A percentile compares a stretch with the other conserved stretches of the same genome.
Evolutionary conservation across 2,888 invertebrate species (phyloP).

Genomic region (Apomyelois bistriatella): DNA sequence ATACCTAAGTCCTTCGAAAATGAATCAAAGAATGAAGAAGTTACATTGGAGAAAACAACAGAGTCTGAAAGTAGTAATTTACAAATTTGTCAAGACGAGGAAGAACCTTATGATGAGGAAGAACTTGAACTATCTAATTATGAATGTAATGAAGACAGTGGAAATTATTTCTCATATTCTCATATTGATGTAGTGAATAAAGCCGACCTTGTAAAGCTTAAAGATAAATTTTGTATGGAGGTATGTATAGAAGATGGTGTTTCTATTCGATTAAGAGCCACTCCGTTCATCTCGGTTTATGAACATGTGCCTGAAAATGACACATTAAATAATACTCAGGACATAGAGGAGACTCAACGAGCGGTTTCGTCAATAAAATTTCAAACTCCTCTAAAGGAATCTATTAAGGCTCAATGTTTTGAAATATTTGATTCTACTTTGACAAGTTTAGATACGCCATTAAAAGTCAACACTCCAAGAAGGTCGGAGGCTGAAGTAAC

Average conservation of each 20-base stretch:
- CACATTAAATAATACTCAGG: conserved; percentile 33
- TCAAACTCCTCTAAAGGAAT: conserved; percentile 63
- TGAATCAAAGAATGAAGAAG: conserved; percentile 25
- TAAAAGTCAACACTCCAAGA: conserved; percentile 48
- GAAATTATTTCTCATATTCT: conserved; percentile 45
- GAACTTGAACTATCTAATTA: conserved; percentile 54
- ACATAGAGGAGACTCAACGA: conserved; percentile 47
- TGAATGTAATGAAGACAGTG: conserved; percentile 54
- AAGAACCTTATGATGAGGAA: conserved; percentile 35
- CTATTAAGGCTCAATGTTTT: conserved; percentile 48
- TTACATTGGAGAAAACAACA: conserved; percentile 26
- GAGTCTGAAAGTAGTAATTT: conserved; percentile 34
- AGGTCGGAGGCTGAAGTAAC: conserved; percentile 33
- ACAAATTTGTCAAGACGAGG: conserved; percentile 38
- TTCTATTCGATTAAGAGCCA: conserved; percentile 56
- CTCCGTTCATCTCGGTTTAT: conserved; percentile 41
- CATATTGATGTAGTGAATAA: conserved; percentile 42
- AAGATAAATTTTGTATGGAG: conserved; percentile 68
- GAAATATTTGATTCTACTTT: conserved; percentile 72
- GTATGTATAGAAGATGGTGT: conserved; percentile 62
- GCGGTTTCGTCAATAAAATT: conserved; percentile 39
- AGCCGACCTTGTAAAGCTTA: conserved; percentile 41
- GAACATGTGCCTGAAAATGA: conserved; percentile 39
- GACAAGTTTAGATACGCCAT: conserved; percentile 68
- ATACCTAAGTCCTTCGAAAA: background rate